phyloP scores from a whole-genome alignment of 2,797 vertebrate species.

The Ctenopoma multispine region DNA sequence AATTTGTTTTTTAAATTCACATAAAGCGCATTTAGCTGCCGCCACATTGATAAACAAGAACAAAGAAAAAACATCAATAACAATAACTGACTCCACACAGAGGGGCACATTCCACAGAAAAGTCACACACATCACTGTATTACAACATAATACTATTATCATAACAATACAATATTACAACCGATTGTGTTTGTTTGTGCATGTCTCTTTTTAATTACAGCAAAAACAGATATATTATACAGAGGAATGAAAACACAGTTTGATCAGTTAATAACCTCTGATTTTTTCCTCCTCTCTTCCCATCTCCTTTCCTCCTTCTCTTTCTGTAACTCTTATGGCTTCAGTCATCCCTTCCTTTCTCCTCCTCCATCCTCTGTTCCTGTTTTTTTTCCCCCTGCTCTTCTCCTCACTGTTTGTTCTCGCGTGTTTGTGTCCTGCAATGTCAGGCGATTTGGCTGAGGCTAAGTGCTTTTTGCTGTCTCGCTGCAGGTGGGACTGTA shows the following conservation, averaged over 20 bases:
- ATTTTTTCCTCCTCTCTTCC: neutral
- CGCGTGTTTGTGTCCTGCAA: constrained; percentile 56
- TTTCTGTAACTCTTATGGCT: constrained; percentile 40
- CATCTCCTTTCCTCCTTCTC: constrained; percentile 9
- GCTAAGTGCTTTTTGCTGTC: constrained; percentile 85
- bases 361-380: constrained; percentile 22
- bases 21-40: no score
- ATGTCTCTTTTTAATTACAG: neutral
- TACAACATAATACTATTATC: no score
- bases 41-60: no score
- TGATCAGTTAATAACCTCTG: neutral
- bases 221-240: neutral
- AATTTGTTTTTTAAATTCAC: no score
- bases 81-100: no score
- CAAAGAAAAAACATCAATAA: no score
- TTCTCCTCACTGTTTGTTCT: constrained; percentile 28
- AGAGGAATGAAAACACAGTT: neutral
- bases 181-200: neutral
- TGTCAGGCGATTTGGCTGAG: constrained; percentile 68
- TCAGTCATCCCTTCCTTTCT: constrained; percentile 42
- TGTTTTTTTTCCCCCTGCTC: constrained; percentile 28
- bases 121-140: no score
- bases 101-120: no score
- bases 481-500: constrained; percentile 79
- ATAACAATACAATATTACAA: no score